These are phyloP conservation scores for Centropristis striata DNA, from an alignment of 2,113 vertebrate species.

Conservation along the genomic window DNA sequence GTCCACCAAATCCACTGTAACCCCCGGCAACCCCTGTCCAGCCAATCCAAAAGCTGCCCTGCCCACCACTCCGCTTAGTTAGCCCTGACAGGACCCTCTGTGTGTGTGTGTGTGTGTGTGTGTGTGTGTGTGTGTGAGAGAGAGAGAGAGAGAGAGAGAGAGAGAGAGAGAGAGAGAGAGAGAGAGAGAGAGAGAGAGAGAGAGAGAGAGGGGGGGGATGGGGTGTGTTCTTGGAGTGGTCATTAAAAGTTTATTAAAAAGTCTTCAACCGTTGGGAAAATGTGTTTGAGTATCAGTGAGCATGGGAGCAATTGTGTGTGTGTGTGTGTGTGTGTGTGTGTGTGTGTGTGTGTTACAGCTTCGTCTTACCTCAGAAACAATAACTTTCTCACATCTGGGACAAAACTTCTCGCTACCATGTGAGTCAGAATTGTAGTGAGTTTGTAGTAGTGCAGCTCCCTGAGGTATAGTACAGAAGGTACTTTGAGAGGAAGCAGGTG, in stretches of 20 bases:
- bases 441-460: too few species aligned
- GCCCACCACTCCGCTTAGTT: conserved; percentile 85
- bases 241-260: conserved; percentile 90
- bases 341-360: conserved; percentile 6
- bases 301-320: conserved; percentile 8
- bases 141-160: conserved; percentile 65
- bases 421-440: conserved; percentile 15
- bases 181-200: not conserved
- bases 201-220: conserved; percentile 79
- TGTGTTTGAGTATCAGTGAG: conserved; percentile 30
- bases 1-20: conserved; percentile 98
- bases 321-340: conserved; percentile 24
- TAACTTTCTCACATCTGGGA: not conserved
- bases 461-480: too few species aligned
- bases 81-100: conserved; percentile 89
- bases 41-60: conserved; percentile 78
- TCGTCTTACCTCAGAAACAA: not conserved
- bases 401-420: not conserved
- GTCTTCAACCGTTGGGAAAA: conserved; percentile 67
- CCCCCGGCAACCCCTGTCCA: conserved; percentile 95
- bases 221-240: conserved; percentile 83
- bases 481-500: not conserved
- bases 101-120: conserved; percentile 76
- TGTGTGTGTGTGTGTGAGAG: conserved; percentile 57
- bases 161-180: conserved; percentile 11